Evolutionary conservation across 2,888 invertebrate species (phyloP).

Genomic region (Leucania comma): DNA sequence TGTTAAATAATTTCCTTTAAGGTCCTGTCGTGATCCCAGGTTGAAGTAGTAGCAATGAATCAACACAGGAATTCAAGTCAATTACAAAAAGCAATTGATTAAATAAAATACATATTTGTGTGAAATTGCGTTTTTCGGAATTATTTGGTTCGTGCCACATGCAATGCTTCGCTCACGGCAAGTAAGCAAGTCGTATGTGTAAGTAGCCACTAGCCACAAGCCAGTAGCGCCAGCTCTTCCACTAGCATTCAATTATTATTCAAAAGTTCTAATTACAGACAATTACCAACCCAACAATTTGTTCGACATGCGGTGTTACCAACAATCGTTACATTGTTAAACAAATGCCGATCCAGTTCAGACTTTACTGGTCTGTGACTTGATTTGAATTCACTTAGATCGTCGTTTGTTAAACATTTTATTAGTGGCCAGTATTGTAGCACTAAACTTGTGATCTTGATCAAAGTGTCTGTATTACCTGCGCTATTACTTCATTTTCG

Average conservation of each 20-base stretch:
- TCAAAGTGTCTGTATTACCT: neutral
- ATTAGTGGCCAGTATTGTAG: conserved; percentile 11
- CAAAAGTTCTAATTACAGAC: conserved; percentile 49
- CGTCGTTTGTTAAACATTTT: conserved; percentile 29
- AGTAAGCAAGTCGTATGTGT: conserved; percentile 5
- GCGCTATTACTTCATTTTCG: neutral
- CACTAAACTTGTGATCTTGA: conserved; percentile 18
- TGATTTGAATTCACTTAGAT: conserved; percentile 40
- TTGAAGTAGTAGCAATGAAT: conserved; percentile 37
- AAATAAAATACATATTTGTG: conserved; percentile 55
- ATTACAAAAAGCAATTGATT: conserved; percentile 19
- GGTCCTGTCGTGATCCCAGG: conserved; percentile 48
- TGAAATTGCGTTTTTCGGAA: conserved; percentile 59
- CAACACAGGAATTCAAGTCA: conserved; percentile 24
- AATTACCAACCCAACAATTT: conserved; percentile 54
- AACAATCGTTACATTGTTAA: conserved; percentile 47
- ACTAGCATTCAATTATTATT: conserved; percentile 55
- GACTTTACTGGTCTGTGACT: conserved; percentile 25
- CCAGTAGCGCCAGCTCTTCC: conserved; percentile 15
- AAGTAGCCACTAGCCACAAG: conserved; percentile 10
- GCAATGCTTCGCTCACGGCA: conserved; percentile 50
- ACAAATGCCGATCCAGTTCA: conserved; percentile 34
- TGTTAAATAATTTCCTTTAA: conserved; percentile 40
- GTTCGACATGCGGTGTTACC: conserved; percentile 48
- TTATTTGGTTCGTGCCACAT: conserved; percentile 59